Conservation (phyloP, 2,888 invertebrate genomes). For the Anorthoa munda region DNA sequence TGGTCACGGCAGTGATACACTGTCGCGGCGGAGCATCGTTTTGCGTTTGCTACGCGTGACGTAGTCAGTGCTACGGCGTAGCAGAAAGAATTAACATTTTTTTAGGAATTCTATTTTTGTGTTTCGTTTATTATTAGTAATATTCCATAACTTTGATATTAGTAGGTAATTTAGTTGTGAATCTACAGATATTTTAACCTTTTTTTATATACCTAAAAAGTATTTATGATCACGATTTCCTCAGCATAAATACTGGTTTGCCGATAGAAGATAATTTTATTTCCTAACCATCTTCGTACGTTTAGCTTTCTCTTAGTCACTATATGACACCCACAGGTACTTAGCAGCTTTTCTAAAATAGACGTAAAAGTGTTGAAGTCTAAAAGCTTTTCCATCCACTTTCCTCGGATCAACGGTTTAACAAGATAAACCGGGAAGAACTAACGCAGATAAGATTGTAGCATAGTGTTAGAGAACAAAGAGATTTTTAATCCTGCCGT, state of each 20-base stretch:
- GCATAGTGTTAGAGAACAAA: slow-evolving; percentile 21
- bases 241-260: no score
- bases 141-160: no score
- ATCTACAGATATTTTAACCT: no score
- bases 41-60: slow-evolving; percentile 18
- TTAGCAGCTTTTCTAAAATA: slow-evolving; percentile 27
- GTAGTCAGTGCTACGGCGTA: slow-evolving; percentile 16
- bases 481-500: slow-evolving; percentile 4
- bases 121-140: no score
- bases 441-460: slow-evolving; percentile 16
- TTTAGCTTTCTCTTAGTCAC: neutral
- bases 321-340: neutral
- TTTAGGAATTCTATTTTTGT: neutral
- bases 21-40: no score
- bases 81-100: neutral
- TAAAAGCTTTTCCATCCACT: slow-evolving; percentile 58
- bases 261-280: neutral
- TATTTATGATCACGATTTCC: no score
- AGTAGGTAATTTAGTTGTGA: no score
- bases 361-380: slow-evolving; percentile 41
- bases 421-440: slow-evolving; percentile 30
- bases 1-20: no score
- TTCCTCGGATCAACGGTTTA: slow-evolving; percentile 32
- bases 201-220: no score
- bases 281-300: neutral